Conservation (phyloP, 2,797 vertebrate genomes). For the Kryptopterus vitreolus region DNA sequence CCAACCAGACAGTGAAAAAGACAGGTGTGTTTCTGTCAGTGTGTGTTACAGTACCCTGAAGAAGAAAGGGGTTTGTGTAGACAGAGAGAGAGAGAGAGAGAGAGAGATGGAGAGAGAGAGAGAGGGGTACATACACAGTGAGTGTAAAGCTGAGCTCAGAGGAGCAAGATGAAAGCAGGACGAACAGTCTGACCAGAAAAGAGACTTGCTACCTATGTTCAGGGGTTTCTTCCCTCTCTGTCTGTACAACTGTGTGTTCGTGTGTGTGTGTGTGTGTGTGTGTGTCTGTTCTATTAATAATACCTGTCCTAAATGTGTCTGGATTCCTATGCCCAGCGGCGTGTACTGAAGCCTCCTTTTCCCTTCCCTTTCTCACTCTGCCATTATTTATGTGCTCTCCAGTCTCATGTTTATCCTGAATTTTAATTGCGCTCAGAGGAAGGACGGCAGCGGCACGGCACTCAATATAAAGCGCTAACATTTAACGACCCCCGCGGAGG, state of each 20-base stretch:
- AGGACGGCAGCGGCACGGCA: slow-evolving; percentile 55
- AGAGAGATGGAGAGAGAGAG: slow-evolving; percentile 22
- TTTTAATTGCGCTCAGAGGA: slow-evolving; percentile 64
- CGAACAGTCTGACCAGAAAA: slow-evolving; percentile 19
- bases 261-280: slow-evolving; percentile 20
- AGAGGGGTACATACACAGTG: slow-evolving; percentile 27
- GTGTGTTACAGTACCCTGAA: slow-evolving; percentile 10
- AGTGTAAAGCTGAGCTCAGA: slow-evolving; percentile 42
- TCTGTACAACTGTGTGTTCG: neutral
- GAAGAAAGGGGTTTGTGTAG: slow-evolving; percentile 21
- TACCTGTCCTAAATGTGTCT: slow-evolving; percentile 69
- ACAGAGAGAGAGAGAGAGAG: slow-evolving; percentile 48
- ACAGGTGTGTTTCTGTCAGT: slow-evolving; percentile 1
- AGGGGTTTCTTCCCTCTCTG: neutral
- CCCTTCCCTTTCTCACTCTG: slow-evolving; percentile 7
- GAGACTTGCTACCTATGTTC: slow-evolving; percentile 18
- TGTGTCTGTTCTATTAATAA: slow-evolving; percentile 59
- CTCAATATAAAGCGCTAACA: slow-evolving; percentile 55
- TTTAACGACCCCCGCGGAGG: slow-evolving; percentile 56
- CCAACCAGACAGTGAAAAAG: slow-evolving; percentile 33
- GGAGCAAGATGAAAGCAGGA: slow-evolving; percentile 7
- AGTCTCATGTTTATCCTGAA: slow-evolving; percentile 61
- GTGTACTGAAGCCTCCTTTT: slow-evolving; percentile 28
- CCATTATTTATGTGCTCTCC: slow-evolving; percentile 51
- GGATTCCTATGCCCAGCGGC: slow-evolving; percentile 44